Base-by-base conservation (phyloP, 2,888 invertebrate genomes). In the Metellina segmentata region DNA sequence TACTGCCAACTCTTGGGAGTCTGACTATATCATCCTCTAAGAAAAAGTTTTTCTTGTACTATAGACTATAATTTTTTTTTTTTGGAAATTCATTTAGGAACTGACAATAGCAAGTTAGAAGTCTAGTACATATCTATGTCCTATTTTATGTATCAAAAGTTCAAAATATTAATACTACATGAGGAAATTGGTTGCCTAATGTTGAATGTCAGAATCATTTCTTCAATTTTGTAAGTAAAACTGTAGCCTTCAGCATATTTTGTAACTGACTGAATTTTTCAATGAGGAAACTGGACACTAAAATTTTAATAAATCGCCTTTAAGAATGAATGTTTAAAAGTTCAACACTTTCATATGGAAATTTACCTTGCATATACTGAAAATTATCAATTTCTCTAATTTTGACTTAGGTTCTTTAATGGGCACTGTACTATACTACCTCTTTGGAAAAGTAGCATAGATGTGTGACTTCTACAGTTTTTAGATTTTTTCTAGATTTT, bases 351-450 rank as follows among this genome's bases (percentile, higher is more conserved):
- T 61, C 61, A 61, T 61, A 61, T 16, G 61, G 61, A 61, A 34
- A 61, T 61, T 61, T 61, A 61, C 16, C 61, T 61, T 61, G 61
- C 61, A 61, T 34, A 34, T 61, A 61, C 61, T 61, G 16, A 61
- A 61, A 61, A 61, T 16, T 16, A 61, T 61, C 61, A 5, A 16
- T 11, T 61, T 61, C 61, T 34, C 11, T 61, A 16, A 61, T 61
- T 61, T 61, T 61, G 61, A 61, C 6, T 34, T 61, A 61, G 61
- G 61, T 61, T 61, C 61, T 61, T 61, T 61, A 61, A 61, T 61
- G 88, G 74, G 88, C 88, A 88, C 81, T 78, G 74, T 85, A 79
- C 82, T 70, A 81, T 81, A 77, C 83, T 90, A 90, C 89, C 89
- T 90, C 89, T 81, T 48, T 61, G 85, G 53, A 78, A 61, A 71